These are phyloP conservation scores for Cheiracanthium punctorium DNA, from an alignment of 2,888 invertebrate species.

Conservation along the genomic window DNA sequence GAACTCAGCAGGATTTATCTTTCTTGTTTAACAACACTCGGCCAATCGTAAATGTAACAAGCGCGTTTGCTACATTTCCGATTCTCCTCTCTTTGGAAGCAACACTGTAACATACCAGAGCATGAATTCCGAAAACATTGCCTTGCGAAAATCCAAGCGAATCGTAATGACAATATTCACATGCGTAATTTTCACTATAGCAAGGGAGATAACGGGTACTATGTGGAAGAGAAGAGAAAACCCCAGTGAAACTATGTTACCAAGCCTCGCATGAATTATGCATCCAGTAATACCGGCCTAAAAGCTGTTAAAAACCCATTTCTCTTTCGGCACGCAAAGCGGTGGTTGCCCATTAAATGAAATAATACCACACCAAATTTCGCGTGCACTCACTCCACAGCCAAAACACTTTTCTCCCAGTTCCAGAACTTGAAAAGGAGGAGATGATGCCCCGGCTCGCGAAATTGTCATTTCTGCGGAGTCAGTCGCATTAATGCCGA, in stretches of 20 bases:
- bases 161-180: background rate
- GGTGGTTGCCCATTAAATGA: constrained; percentile 32
- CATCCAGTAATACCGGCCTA: background rate
- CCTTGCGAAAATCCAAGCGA: too few relatives aligned
- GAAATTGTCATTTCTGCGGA: background rate
- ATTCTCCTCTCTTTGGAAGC: too few relatives aligned
- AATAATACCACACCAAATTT: constrained; percentile 5
- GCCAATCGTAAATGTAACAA: too few relatives aligned
- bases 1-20: too few relatives aligned
- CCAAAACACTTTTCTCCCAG: too few relatives aligned
- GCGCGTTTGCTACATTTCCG: too few relatives aligned
- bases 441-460: background rate
- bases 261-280: background rate
- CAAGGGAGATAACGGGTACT: background rate
- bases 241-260: background rate
- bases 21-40: too few relatives aligned
- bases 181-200: background rate
- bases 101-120: too few relatives aligned
- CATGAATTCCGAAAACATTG: too few relatives aligned
- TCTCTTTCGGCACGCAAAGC: constrained; percentile 30
- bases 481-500: background rate
- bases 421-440: background rate
- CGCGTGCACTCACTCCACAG: too few relatives aligned
- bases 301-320: constrained; percentile 64
- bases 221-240: too few relatives aligned